Evolutionary conservation across 2,888 invertebrate genomes (phyloP), one percentile per base, ranked within the genome.

Genomic region (Andrena dorsata): DNA sequence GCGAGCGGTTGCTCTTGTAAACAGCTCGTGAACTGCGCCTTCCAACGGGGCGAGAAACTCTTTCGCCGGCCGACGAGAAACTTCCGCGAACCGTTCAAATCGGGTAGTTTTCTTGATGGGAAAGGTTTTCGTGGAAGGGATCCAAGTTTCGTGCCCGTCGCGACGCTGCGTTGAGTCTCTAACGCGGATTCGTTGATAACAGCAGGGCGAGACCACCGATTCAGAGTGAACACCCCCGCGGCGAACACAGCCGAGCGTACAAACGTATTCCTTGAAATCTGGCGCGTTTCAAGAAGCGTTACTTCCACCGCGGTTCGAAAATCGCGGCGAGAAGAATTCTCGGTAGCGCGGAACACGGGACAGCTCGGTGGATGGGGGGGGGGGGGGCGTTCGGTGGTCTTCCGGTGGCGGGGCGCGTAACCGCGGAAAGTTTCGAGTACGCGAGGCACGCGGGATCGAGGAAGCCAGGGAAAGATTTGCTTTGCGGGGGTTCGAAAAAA

Each of bases 1-100:
- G 56, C n/a, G 20, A 28, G 53, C n/a, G 51, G 47, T 41, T 41
- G 23, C 61, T 61, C 51, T 51, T 41, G 64, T 64, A 30, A 56
- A 65, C 60, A 56, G 66, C 30, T 20, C 30, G 49, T 28, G 71
- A 61, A 49, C 20, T 58, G 60, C 20, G 61, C 13, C 60, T 30
- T 41, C 35, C 26, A n/a, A n/a, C n/a, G 53, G 7, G 20, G 23
- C 35, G 70, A 70, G 20, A 70, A 70, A 70, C 60, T 60, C 47
- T 41, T 32, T 13, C 16, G 23, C 23, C 53, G 20, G 53, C 4
- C 4, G 10, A 56, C 56, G 56, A 10, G 23, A 56, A 56, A 23
- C 23, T 26, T 56, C 56, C 23, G 23, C 10, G 56, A 10, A 23
- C 2, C 10, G 10, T 20, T 56, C 56, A 20, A 2, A n/a, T 53